phyloP scores from a whole-genome alignment of 2,113 vertebrate species.

The Myanophis thanlyinensis region DNA sequence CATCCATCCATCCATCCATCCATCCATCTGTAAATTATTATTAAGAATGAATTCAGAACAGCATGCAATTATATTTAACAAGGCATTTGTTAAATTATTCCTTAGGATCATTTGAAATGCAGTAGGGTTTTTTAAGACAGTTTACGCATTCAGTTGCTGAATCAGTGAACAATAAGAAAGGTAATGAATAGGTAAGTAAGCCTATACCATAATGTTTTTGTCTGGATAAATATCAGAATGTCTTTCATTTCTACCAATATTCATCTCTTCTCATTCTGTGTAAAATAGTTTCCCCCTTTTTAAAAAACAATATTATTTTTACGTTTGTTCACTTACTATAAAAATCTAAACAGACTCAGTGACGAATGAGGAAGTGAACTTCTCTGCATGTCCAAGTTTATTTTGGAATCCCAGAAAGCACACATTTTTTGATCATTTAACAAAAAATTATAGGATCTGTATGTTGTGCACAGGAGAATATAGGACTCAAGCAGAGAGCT shows the following conservation, averaged over 20 bases:
- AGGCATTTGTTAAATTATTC: too few relatives aligned
- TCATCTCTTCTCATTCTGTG: background rate
- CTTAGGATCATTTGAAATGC: background rate
- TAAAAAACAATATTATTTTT: background rate
- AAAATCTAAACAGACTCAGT: background rate
- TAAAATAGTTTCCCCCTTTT: background rate
- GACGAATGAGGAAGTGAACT: background rate
- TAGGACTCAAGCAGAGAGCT: background rate
- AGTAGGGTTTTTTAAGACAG: background rate
- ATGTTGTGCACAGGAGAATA: background rate
- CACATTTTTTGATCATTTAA: background rate
- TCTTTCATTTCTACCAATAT: background rate
- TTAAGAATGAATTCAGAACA: background rate
- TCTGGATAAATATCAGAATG: background rate
- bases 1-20: background rate
- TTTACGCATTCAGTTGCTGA: background rate
- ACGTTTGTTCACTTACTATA: background rate
- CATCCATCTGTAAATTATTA: background rate
- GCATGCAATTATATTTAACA: too few relatives aligned
- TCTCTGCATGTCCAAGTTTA: background rate
- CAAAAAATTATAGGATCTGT: background rate
- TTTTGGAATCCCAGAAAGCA: background rate
- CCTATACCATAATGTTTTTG: background rate
- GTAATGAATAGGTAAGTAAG: background rate
- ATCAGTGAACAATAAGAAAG: conserved; percentile 1